Evolutionary conservation across 2,113 vertebrate species (phyloP).

Genomic region (Sebastes fasciatus): DNA sequence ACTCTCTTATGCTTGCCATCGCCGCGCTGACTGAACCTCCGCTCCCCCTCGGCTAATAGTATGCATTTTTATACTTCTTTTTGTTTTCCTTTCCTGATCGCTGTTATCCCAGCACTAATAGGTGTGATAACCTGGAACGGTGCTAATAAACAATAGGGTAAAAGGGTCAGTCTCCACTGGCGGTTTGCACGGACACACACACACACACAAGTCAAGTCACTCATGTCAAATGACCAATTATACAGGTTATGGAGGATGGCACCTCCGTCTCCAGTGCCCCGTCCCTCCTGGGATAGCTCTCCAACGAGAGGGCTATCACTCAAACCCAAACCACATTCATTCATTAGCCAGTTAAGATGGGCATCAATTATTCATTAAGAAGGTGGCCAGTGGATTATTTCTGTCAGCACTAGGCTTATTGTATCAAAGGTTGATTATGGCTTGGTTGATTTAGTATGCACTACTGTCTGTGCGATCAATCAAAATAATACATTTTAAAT

Average conservation of each 20-base stretch:
- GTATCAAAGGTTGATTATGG: constrained; percentile 80
- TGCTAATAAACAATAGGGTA: constrained; percentile 77
- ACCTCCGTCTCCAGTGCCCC: constrained; percentile 78
- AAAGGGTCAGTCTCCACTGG: constrained; percentile 74
- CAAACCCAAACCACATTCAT: constrained; percentile 85
- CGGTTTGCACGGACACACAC: constrained; percentile 69
- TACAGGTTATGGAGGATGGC: constrained; percentile 83
- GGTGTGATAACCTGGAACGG: constrained; percentile 76
- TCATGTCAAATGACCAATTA: constrained; percentile 87
- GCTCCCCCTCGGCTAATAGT: constrained; percentile 25
- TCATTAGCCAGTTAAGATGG: constrained; percentile 83
- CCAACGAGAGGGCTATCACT: constrained; percentile 82
- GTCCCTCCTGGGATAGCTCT: constrained; percentile 80
- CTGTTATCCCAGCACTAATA: constrained; percentile 75
- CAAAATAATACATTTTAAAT: not conserved
- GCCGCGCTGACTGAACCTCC: not conserved
- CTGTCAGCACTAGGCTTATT: constrained; percentile 76
- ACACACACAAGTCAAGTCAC: constrained; percentile 68
- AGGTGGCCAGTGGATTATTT: constrained; percentile 81
- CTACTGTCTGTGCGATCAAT: constrained; percentile 44
- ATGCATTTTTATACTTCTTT: constrained; percentile 54
- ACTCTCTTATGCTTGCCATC: constrained; percentile 3
- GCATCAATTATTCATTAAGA: constrained; percentile 86
- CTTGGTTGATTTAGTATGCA: constrained; percentile 57
- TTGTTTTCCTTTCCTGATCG: constrained; percentile 48